These are phyloP conservation scores for Amazonetta brasiliensis DNA, from an alignment of 2,797 vertebrate species.

Conservation along the genomic window DNA sequence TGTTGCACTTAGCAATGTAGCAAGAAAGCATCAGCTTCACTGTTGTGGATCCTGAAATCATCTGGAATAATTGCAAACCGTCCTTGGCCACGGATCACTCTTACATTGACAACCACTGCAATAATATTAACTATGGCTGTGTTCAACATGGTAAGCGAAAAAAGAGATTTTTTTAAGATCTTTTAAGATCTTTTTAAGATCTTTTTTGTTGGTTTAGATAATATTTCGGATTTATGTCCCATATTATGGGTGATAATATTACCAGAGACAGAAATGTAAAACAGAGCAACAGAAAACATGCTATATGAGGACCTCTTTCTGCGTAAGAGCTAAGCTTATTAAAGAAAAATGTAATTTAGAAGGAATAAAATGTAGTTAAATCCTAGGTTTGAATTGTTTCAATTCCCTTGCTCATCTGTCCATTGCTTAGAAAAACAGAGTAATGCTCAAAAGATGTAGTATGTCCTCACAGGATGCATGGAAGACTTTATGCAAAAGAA, in stretches of 20 bases:
- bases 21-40: conserved; percentile 86
- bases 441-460: neutral
- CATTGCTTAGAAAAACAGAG: neutral
- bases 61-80: conserved; percentile 92
- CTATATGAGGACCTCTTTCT: neutral
- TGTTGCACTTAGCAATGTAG: conserved; percentile 86
- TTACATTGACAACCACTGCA: conserved; percentile 91
- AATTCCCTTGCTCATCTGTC: neutral
- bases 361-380: neutral
- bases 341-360: neutral
- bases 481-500: neutral
- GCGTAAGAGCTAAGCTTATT: neutral
- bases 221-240: neutral
- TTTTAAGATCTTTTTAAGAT: neutral
- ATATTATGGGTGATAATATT: neutral
- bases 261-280: neutral
- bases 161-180: neutral
- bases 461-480: neutral
- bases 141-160: conserved; percentile 94
- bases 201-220: neutral
- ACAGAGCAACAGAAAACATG: neutral
- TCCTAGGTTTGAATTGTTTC: neutral
- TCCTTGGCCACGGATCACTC: conserved; percentile 92
- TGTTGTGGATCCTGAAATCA: conserved; percentile 90
- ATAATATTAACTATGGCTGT: conserved; percentile 94